phyloP scores from a whole-genome alignment of 2,797 vertebrate genomes.

The Rhinella marina region DNA sequence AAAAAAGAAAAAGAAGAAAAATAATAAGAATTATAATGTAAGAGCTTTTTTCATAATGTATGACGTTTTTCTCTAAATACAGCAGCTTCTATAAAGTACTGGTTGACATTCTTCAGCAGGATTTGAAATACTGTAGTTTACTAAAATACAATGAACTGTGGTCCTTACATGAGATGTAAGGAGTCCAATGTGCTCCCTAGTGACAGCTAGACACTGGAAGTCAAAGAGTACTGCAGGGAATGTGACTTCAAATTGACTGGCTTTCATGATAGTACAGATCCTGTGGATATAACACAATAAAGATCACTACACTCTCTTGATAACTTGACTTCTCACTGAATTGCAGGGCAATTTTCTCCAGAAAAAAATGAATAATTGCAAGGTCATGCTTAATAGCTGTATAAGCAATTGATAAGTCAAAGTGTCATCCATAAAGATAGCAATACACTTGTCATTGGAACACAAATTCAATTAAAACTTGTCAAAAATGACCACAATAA shows the following conservation, averaged over 20 bases:
- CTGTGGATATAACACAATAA: constrained; percentile 29
- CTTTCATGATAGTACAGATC: constrained; percentile 23
- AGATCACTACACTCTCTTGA: constrained; percentile 7
- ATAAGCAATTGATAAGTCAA: constrained; percentile 15
- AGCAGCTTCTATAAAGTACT: not conserved
- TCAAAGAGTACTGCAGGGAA: constrained; percentile 36
- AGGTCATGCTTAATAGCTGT: constrained; percentile 26
- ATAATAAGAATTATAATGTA: not conserved
- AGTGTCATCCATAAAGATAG: not conserved
- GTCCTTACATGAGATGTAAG: constrained; percentile 5
- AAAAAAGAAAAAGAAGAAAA: not conserved
- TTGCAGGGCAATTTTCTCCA: constrained; percentile 19
- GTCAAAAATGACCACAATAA: not conserved
- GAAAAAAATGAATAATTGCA: constrained; percentile 25
- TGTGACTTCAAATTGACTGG: constrained; percentile 15
- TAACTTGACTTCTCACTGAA: constrained; percentile 15
- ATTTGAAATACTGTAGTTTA: not conserved
- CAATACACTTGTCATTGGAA: not conserved
- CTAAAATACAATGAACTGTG: constrained; percentile 8
- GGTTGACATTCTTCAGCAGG: not conserved
- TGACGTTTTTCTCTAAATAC: not conserved
- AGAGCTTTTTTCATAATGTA: not conserved
- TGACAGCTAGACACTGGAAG: not conserved
- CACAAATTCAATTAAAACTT: not conserved
- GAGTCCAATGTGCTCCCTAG: not conserved